phyloP scores from a whole-genome alignment of 2,113 vertebrate species.

The Bos javanicus region DNA sequence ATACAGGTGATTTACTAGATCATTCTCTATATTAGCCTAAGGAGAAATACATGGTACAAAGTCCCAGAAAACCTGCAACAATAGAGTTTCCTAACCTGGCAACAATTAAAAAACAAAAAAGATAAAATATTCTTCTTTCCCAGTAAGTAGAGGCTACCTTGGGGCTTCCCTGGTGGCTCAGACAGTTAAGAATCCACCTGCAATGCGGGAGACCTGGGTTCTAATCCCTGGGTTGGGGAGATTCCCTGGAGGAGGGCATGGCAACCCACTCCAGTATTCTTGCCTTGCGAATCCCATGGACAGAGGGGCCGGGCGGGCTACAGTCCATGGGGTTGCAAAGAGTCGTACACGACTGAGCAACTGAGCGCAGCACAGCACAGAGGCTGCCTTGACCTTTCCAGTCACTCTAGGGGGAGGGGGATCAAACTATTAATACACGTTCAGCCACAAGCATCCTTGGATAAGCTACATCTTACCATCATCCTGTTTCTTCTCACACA shows the following conservation, averaged over 20 bases:
- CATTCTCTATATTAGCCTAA: neutral
- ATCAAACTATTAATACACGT: neutral
- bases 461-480: neutral
- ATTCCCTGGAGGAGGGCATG: neutral
- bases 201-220: neutral
- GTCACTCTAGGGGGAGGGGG: neutral
- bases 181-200: neutral
- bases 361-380: neutral
- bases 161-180: neutral
- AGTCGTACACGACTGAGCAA: neutral
- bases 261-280: neutral
- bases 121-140: neutral
- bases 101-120: neutral
- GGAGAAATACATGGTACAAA: neutral
- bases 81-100: neutral
- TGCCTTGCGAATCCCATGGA: neutral
- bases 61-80: neutral
- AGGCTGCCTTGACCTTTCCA: neutral
- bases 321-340: neutral
- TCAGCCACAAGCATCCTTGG: neutral
- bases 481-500: neutral
- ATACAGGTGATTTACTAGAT: neutral
- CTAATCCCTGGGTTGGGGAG: neutral
- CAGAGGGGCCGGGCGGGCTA: neutral
- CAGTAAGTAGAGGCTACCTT: neutral